A percentile compares a stretch with the other conserved stretches of the same genome.
These are phyloP conservation scores for Synanthedon andrenaeformis DNA, from an alignment of 2,888 invertebrate genomes.

Conservation along the genomic window DNA sequence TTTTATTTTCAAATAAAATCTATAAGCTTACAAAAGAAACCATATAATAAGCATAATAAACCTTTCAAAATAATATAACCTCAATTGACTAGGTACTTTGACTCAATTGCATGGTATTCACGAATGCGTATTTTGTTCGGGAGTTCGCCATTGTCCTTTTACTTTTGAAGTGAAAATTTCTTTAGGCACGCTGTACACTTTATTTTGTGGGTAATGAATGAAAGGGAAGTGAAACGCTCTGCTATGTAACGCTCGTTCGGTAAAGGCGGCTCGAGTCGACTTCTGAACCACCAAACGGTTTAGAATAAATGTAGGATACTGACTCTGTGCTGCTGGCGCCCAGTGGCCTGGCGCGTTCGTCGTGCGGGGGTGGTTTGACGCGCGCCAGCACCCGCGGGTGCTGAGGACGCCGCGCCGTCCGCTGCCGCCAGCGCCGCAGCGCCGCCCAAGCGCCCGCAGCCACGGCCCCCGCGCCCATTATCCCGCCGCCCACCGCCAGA, in stretches of 20 bases:
- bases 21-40: too few species aligned
- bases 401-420: conserved; percentile 8
- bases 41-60: too few species aligned
- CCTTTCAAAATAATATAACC: too few species aligned
- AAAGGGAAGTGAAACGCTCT: neutral
- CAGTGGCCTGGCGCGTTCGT: conserved; percentile 13
- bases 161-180: too few species aligned
- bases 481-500: conserved; percentile 30
- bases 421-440: conserved; percentile 24
- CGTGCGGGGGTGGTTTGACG: conserved; percentile 10
- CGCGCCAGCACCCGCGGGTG: conserved; percentile 13
- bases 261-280: neutral
- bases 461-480: conserved; percentile 29
- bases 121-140: too few species aligned
- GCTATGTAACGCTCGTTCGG: neutral
- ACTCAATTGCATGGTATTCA: too few species aligned
- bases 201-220: too few species aligned
- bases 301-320: conserved; percentile 19
- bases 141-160: too few species aligned
- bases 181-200: too few species aligned
- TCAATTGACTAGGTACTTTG: too few species aligned
- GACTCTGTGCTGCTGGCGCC: conserved; percentile 32
- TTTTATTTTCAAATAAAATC: too few species aligned
- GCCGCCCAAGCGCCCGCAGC: conserved; percentile 28
- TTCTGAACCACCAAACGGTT: too few species aligned